Evolutionary conservation across 2,888 invertebrate genomes (phyloP).

Genomic region (Emmelina monodactyla): DNA sequence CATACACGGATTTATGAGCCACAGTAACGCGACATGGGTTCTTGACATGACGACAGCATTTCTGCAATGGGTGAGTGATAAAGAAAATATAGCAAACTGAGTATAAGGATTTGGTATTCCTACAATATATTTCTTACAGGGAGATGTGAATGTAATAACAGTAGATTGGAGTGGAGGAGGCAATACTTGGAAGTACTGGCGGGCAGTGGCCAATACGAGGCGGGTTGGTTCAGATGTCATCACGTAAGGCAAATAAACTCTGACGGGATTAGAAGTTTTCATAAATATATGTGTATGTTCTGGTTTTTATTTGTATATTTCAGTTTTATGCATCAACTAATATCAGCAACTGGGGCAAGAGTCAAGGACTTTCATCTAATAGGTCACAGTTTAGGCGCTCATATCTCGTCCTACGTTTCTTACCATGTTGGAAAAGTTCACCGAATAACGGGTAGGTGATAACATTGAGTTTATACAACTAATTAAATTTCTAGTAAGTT

Average conservation of each 20-base stretch:
- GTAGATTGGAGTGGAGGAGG: slow-evolving; percentile 73
- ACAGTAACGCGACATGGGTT: slow-evolving; percentile 68
- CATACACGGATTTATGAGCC: slow-evolving; percentile 70
- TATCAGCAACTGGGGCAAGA: slow-evolving; percentile 34
- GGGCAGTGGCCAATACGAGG: slow-evolving; percentile 66
- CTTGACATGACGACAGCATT: slow-evolving; percentile 64
- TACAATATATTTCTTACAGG: too few relatives aligned
- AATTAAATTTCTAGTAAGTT: not conserved
- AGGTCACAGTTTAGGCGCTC: slow-evolving; percentile 71
- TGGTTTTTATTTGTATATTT: too few relatives aligned
- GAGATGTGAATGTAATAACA: slow-evolving; percentile 68
- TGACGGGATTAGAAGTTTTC: too few relatives aligned
- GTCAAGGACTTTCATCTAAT: slow-evolving; percentile 59
- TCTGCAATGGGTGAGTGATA: slow-evolving; percentile 54
- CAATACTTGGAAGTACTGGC: slow-evolving; percentile 68
- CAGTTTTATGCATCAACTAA: slow-evolving; percentile 58
- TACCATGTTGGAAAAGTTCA: slow-evolving; percentile 49
- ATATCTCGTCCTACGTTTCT: slow-evolving; percentile 66
- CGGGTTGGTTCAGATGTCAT: slow-evolving; percentile 63
- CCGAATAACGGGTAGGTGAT: slow-evolving; percentile 63
- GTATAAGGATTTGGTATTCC: not conserved
- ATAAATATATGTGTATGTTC: too few relatives aligned
- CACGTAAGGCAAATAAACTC: slow-evolving; percentile 32
- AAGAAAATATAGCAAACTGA: not conserved
- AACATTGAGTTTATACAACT: not conserved